These are phyloP conservation scores for Anneissia japonica DNA, from an alignment of 35 echinoderm and acorn worm genomes.

Conservation along the genomic window DNA sequence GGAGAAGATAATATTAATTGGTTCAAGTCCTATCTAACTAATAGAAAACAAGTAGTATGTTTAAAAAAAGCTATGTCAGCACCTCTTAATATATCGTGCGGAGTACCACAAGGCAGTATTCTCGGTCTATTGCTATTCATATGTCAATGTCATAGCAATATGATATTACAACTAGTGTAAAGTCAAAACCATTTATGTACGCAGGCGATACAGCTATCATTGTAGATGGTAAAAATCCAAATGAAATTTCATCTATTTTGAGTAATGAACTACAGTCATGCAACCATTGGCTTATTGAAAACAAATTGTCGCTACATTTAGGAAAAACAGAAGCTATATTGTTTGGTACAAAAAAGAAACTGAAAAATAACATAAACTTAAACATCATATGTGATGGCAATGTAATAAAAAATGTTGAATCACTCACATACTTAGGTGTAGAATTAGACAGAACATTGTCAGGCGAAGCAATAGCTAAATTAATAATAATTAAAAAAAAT, in stretches of 20 bases:
- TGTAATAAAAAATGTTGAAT: too few species aligned
- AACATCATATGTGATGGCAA: too few species aligned
- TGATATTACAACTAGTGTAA: slow-evolving; percentile 16
- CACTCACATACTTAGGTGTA: too few species aligned
- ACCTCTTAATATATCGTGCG: slow-evolving; percentile 1
- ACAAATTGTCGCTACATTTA: slow-evolving; percentile 26
- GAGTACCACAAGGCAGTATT: slow-evolving; percentile 13
- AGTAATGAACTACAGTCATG: slow-evolving; percentile 7
- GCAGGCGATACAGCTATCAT: slow-evolving; percentile 5
- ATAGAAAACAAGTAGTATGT: slow-evolving; percentile 4
- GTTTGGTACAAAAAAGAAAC: background rate
- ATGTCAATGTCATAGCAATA: slow-evolving; percentile 27
- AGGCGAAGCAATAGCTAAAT: too few species aligned
- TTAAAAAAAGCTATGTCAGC: slow-evolving; percentile 4
- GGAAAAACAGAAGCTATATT: slow-evolving; percentile 15
- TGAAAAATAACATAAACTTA: background rate
- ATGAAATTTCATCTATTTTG: background rate
- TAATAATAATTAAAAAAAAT: too few species aligned
- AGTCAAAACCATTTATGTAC: slow-evolving; percentile 16
- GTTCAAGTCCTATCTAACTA: slow-evolving; percentile 5
- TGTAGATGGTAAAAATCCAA: background rate
- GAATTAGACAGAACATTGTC: too few species aligned
- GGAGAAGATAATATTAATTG: background rate
- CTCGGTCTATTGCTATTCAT: slow-evolving; percentile 16
- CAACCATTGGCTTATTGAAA: slow-evolving; percentile 23